Evolutionary conservation across 1,140 invertebrate genomes (phyloP).

Genomic region (Marisa cornuarietis): DNA sequence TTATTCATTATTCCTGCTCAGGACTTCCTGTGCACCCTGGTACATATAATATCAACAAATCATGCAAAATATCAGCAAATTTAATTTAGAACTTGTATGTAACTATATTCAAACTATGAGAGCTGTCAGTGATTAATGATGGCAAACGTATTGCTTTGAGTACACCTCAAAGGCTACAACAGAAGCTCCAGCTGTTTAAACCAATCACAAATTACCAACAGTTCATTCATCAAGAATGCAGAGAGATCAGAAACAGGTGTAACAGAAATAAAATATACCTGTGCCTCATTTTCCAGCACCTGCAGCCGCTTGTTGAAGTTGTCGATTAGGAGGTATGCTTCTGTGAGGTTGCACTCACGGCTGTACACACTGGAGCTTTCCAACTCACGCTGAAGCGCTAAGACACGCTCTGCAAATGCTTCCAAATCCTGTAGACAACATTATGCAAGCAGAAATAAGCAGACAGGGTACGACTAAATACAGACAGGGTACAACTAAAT

Average conservation of each 20-base stretch:
- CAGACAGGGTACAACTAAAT: neutral
- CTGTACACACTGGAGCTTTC: conserved; percentile 60
- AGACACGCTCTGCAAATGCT: conserved; percentile 58
- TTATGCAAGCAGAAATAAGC: neutral
- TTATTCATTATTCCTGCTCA: too few relatives aligned
- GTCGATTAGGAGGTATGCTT: conserved; percentile 59
- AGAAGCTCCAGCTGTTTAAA: neutral
- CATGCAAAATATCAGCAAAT: too few relatives aligned
- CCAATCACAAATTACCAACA: neutral
- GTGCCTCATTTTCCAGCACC: conserved; percentile 63
- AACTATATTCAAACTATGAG: too few relatives aligned
- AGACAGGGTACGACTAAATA: neutral
- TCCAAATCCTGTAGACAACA: conserved; percentile 57
- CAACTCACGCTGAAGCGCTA: conserved; percentile 51
- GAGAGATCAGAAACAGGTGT: neutral
- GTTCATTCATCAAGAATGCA: neutral
- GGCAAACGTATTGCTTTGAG: neutral
- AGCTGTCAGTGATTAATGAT: too few relatives aligned
- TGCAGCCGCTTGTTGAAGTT: conserved; percentile 55
- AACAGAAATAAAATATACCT: conserved; percentile 29
- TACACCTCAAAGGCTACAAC: neutral
- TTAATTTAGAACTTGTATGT: too few relatives aligned
- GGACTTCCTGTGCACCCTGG: too few relatives aligned
- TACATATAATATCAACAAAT: too few relatives aligned
- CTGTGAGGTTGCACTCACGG: conserved; percentile 54